These are phyloP conservation scores for Colinus virginianus DNA, from an alignment of 2,113 vertebrate genomes.

Conservation along the genomic window DNA sequence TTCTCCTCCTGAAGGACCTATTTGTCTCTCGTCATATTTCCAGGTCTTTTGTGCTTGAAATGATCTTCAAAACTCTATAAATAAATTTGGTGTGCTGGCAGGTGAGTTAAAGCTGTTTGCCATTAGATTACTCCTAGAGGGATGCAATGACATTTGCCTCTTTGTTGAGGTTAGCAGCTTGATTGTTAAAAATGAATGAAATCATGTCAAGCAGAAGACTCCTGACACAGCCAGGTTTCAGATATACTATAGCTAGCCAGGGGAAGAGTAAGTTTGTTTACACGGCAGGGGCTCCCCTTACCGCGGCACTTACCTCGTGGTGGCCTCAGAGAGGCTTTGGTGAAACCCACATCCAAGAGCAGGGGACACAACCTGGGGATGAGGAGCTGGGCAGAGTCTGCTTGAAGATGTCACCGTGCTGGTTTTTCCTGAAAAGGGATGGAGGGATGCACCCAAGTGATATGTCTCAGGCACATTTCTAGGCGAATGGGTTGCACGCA, in stretches of 20 bases:
- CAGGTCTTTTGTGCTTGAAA: neutral
- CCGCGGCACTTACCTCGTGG: neutral
- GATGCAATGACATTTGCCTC: neutral
- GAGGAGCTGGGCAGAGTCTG: neutral
- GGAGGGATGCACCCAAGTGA: neutral
- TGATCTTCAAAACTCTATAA: neutral
- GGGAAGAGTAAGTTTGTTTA: neutral
- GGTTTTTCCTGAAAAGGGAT: neutral
- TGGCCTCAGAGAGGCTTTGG: neutral
- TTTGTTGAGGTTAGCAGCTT: neutral
- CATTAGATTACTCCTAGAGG: neutral
- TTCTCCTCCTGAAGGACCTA: neutral
- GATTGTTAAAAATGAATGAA: neutral
- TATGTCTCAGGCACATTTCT: neutral
- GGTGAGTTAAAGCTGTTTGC: neutral
- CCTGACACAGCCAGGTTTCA: neutral
- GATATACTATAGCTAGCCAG: neutral
- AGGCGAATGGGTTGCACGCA: neutral
- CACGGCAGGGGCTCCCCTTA: neutral
- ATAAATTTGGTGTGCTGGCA: neutral
- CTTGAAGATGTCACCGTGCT: neutral
- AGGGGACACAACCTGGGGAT: accelerated
- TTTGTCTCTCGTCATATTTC: neutral
- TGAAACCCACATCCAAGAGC: accelerated
- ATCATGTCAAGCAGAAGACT: neutral